These are phyloP conservation scores for Procavia capensis DNA, from an alignment of 2,113 vertebrate species.

Conservation along the genomic window DNA sequence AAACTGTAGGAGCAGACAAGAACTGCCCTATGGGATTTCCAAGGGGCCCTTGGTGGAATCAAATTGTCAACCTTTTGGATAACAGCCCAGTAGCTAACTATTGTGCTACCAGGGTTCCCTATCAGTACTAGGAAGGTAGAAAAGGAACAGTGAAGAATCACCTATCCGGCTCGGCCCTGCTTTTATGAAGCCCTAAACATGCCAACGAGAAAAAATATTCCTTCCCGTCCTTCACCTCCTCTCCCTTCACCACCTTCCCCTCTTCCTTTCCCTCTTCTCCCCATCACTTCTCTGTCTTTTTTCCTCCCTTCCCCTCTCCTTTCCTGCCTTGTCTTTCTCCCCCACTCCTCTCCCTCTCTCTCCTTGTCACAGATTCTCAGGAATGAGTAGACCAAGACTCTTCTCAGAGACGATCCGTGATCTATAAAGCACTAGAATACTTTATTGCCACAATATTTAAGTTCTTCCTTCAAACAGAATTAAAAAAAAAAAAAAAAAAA, in stretches of 20 bases:
- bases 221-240: neutral
- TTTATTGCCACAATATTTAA: constrained; percentile 38
- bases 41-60: too few relatives aligned
- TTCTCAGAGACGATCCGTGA: neutral
- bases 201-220: neutral
- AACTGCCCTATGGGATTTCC: too few relatives aligned
- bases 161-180: neutral
- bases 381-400: neutral
- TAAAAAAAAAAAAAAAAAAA: neutral
- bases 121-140: neutral
- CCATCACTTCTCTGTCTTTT: neutral
- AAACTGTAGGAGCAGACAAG: too few relatives aligned
- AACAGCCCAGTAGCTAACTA: too few relatives aligned
- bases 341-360: neutral
- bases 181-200: neutral
- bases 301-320: neutral
- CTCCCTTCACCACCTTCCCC: too few relatives aligned
- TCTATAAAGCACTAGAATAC: neutral
- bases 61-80: too few relatives aligned
- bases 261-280: too few relatives aligned
- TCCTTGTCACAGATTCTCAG: neutral
- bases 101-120: neutral
- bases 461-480: constrained; percentile 33
- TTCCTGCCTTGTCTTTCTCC: too few relatives aligned
- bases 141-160: neutral